Conservation (phyloP, 1,140 invertebrate genomes). For the Cepaea nemoralis region DNA sequence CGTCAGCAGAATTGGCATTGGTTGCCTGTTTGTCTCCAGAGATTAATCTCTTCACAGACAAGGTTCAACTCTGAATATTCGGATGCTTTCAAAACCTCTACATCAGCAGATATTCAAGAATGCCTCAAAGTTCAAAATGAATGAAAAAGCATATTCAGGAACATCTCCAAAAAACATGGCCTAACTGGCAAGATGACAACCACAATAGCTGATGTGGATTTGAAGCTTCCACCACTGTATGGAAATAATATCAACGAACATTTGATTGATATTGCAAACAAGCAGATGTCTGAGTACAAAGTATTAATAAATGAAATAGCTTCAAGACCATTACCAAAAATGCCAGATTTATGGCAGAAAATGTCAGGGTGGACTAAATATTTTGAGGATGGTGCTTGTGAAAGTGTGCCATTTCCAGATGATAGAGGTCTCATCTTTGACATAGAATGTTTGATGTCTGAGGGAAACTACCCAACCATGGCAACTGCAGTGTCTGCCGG, state of each 20-base stretch:
- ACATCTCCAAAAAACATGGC: slow-evolving; percentile 79
- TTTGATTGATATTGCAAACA: slow-evolving; percentile 86
- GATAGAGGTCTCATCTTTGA: slow-evolving; percentile 93
- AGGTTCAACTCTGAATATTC: slow-evolving; percentile 76
- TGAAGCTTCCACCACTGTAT: slow-evolving; percentile 83
- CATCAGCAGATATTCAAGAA: slow-evolving; percentile 82
- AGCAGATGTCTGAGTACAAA: slow-evolving; percentile 55
- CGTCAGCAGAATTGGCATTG: slow-evolving; percentile 18
- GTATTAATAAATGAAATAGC: slow-evolving; percentile 27
- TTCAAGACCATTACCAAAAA: slow-evolving; percentile 55
- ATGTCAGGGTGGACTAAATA: slow-evolving; percentile 90
- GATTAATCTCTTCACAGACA: slow-evolving; percentile 20
- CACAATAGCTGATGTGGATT: slow-evolving; percentile 79
- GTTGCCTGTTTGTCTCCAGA: background rate
- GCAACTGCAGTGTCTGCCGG: slow-evolving; percentile 88
- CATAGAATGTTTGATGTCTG: slow-evolving; percentile 90
- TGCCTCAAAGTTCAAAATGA: slow-evolving; percentile 30
- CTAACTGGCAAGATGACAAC: slow-evolving; percentile 76
- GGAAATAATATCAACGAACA: slow-evolving; percentile 88
- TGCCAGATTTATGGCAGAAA: slow-evolving; percentile 61
- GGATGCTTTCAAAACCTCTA: slow-evolving; percentile 87
- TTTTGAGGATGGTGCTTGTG: slow-evolving; percentile 55
- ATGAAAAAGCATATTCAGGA: slow-evolving; percentile 72
- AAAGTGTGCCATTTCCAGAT: slow-evolving; percentile 70
- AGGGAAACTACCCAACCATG: slow-evolving; percentile 87